phyloP scores from a whole-genome alignment of 2,888 invertebrate species.

The Euzophera pinguis region DNA sequence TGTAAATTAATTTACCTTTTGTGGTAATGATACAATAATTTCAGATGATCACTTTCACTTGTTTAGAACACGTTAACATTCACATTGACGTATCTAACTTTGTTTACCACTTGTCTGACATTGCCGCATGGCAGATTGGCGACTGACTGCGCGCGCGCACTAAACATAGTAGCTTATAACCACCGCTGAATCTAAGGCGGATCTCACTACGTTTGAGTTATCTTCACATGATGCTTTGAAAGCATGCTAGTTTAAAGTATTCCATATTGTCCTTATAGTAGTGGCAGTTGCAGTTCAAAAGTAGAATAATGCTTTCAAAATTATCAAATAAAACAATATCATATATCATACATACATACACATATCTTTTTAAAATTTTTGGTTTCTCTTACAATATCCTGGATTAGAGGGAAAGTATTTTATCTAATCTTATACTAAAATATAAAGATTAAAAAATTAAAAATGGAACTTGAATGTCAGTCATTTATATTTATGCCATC shows the following conservation, averaged over 20 bases:
- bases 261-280: no score
- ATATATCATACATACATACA: no score
- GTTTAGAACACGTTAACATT: slow-evolving; percentile 8
- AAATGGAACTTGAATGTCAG: no score
- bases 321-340: no score
- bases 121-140: slow-evolving; percentile 16
- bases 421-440: no score
- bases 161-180: slow-evolving; percentile 29
- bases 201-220: neutral
- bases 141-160: slow-evolving; percentile 26
- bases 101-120: slow-evolving; percentile 2
- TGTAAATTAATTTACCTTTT: neutral
- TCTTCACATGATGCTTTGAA: slow-evolving; percentile 8
- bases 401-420: no score
- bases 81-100: slow-evolving; percentile 10
- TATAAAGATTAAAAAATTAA: no score
- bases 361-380: no score
- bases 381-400: no score
- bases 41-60: slow-evolving; percentile 6
- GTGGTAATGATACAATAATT: neutral
- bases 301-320: no score
- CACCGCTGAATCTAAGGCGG: slow-evolving; percentile 16
- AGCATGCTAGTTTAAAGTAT: slow-evolving; percentile 3
- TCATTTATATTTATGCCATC: no score
- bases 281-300: no score